Base-by-base conservation (phyloP, 2,113 vertebrate species). In the Petromus typicus region DNA sequence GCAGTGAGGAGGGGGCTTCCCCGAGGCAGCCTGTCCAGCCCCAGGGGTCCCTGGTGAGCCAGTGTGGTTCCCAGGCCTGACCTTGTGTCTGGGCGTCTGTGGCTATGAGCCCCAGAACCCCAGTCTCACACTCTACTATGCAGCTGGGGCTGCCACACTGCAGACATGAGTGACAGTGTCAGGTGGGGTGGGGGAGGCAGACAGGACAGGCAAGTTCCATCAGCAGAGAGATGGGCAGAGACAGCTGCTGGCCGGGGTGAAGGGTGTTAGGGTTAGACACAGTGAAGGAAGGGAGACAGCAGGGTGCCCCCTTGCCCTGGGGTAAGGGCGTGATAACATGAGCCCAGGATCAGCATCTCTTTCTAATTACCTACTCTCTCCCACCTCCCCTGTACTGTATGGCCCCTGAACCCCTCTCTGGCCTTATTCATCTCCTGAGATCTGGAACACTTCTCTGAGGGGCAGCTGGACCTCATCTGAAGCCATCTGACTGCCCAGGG, bases 121-220 rank as follows among this genome's bases (percentile, higher is more conserved):
- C 45, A 27, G 59, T 79, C 56, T 79, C n/a, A n/a, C n/a, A n/a
- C n/a, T n/a, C n/a, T n/a, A n/a, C n/a, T n/a, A n/a, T n/a, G n/a
- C n/a, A n/a, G n/a, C 86, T 61, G 75, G 86, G 67, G 81, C 54
- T 64, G 37, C 61, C 80, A 84, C 73, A 5, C 86, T 85, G 40
- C 86, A 94, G 86, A 71, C 57, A 4, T 97, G 97, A 98, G 96
- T 96, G 97, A 97, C 97, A 97, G 93, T 85, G 88, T 57, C 96
- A 96, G 93, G 76, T 93, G 97, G 61, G 30, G 30, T 3, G 66
- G 85, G 84, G 51, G 79, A 78, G 69, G 93, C 84, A 13, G 71
- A 67, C 66, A 14, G 16, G 59, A 67, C 86, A 73, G 83, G 97
- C 97, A 69, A 34, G 76, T 76, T 48, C 75, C 93, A n/a, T 57